A percentile compares a stretch with the other conserved stretches of the same genome.
These are phyloP conservation scores for Grantiella picta DNA, from an alignment of 2,113 vertebrate species.

Conservation along the genomic window DNA sequence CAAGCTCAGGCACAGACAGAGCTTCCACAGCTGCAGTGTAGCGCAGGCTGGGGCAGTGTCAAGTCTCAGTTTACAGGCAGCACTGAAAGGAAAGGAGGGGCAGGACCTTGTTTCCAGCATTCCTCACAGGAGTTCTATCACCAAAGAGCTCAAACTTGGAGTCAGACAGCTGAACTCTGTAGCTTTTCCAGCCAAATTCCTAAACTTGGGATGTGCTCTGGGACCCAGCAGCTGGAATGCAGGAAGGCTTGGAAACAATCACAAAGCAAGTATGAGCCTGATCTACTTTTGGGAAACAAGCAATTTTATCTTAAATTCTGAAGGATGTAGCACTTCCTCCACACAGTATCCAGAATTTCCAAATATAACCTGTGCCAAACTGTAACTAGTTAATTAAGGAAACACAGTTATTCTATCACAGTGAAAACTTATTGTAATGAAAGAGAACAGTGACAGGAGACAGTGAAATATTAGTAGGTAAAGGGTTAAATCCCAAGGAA, in stretches of 20 bases:
- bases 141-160: neutral
- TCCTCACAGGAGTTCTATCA: neutral
- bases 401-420: neutral
- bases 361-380: neutral
- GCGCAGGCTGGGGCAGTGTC: neutral
- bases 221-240: neutral
- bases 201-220: fast-evolving
- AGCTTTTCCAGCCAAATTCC: neutral
- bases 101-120: neutral
- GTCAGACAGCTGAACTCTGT: neutral
- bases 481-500: neutral
- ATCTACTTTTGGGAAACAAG: neutral
- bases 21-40: fast-evolving
- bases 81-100: neutral
- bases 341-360: neutral
- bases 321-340: neutral
- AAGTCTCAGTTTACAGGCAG: neutral
- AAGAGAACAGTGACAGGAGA: neutral
- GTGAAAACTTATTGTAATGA: neutral
- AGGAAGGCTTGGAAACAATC: neutral
- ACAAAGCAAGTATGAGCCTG: neutral
- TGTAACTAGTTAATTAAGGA: neutral
- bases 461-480: neutral
- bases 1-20: neutral
- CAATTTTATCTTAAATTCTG: neutral